Evolutionary conservation across 2,888 invertebrate genomes (phyloP).

Genomic region (Drosophila prostipennis): DNA sequence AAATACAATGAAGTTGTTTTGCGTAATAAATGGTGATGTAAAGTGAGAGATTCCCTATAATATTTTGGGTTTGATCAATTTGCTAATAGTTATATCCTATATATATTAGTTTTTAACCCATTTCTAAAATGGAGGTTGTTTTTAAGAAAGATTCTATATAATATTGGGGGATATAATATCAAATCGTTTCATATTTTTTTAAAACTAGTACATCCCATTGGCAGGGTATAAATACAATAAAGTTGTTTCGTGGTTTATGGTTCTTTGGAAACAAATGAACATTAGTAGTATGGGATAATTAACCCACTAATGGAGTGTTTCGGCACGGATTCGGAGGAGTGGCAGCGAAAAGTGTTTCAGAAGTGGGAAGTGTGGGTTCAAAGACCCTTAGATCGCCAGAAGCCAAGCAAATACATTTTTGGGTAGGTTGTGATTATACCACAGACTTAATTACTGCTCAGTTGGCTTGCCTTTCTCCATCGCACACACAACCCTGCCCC

Average conservation of each 20-base stretch:
- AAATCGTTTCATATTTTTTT: too few species aligned
- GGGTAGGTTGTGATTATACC: too few species aligned
- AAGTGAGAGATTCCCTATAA: background rate
- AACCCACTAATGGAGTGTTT: constrained; percentile 16
- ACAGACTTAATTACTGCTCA: background rate
- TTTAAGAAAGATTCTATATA: too few species aligned
- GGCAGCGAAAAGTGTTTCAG: background rate
- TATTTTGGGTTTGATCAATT: too few species aligned
- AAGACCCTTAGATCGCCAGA: background rate
- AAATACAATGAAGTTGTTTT: constrained; percentile 14
- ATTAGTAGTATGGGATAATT: constrained; percentile 11
- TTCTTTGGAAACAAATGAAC: constrained; percentile 8
- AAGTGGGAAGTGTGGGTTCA: constrained; percentile 4
- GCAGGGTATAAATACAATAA: constrained; percentile 11
- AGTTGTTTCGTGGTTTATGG: constrained; percentile 11
- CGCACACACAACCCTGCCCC: background rate
- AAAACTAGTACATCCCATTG: background rate
- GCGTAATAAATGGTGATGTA: too few species aligned
- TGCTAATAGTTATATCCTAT: too few species aligned
- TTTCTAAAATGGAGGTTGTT: too few species aligned
- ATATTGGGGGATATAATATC: too few species aligned
- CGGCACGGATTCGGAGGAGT: background rate
- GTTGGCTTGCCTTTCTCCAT: constrained; percentile 7
- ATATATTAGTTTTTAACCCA: too few species aligned
- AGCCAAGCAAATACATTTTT: too few species aligned